Percentiles rank a stretch among this genome's conserved stretches.
These are phyloP conservation scores for Pollicipes pollicipes DNA, from an alignment of 1,140 invertebrate genomes.

Conservation along the genomic window DNA sequence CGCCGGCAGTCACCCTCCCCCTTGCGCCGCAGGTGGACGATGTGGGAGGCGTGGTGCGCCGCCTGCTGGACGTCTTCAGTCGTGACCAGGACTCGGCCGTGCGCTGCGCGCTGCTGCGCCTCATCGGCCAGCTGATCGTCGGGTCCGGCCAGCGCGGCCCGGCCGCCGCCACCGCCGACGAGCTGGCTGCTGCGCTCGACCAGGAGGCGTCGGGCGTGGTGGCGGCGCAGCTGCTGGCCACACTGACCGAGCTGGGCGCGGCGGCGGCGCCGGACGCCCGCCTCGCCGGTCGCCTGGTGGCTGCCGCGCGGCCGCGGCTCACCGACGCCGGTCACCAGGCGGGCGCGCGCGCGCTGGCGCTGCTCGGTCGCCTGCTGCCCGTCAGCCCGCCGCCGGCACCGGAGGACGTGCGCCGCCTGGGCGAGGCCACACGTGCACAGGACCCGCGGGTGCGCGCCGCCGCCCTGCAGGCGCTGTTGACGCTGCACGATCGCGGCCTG, in stretches of 20 bases:
- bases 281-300: neutral
- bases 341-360: neutral
- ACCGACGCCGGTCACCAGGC: neutral
- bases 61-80: neutral
- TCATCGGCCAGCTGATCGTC: neutral
- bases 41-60: neutral
- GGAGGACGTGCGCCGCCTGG: neutral
- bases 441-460: constrained; percentile 3
- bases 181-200: neutral
- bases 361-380: neutral
- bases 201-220: neutral
- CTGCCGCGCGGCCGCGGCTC: neutral
- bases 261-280: neutral
- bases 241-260: neutral
- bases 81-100: neutral
- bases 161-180: neutral
- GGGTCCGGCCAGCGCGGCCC: neutral
- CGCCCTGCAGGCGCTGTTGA: neutral
- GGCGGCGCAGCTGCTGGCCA: neutral
- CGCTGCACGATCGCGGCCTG: neutral
- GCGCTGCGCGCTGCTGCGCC: neutral
- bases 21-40: neutral
- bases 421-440: neutral
- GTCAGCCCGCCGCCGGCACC: neutral
- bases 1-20: no score